Conservation (phyloP, 1,140 invertebrate genomes). For the Panagrolaimus sp. region DNA sequence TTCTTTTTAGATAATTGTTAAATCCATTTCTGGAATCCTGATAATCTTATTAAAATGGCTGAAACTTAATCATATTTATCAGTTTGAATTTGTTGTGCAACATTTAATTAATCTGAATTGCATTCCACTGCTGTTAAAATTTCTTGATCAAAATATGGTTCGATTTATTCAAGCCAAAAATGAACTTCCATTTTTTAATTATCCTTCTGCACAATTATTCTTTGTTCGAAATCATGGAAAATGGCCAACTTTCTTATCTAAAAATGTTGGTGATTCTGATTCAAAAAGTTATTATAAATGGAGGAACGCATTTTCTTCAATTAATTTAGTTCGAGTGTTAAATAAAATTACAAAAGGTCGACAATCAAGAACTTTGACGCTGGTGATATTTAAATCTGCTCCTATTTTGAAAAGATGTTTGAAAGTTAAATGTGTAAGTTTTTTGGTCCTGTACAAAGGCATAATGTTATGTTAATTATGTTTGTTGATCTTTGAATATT, state of each 20-base stretch:
- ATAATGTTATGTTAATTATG: too few relatives aligned
- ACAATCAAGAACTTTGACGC: slow-evolving; percentile 97
- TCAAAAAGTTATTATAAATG: slow-evolving; percentile 71
- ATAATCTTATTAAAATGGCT: slow-evolving; percentile 91
- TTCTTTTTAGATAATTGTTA: slow-evolving; percentile 82
- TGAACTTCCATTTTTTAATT: slow-evolving; percentile 63
- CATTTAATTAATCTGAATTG: slow-evolving; percentile 98
- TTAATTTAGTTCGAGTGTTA: slow-evolving; percentile 89
- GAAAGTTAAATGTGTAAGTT: slow-evolving; percentile 66
- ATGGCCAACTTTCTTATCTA: slow-evolving; percentile 83
- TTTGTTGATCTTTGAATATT: too few relatives aligned
- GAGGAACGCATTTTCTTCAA: slow-evolving; percentile 95
- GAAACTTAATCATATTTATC: slow-evolving; percentile 95
- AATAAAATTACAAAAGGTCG: slow-evolving; percentile 99
- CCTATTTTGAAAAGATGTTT: slow-evolving; percentile 92
- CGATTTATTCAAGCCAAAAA: slow-evolving; percentile 91
- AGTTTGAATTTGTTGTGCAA: slow-evolving; percentile 97
- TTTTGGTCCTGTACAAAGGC: not conserved
- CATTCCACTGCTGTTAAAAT: slow-evolving; percentile 94
- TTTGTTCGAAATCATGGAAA: slow-evolving; percentile 66
- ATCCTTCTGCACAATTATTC: slow-evolving; percentile 23
- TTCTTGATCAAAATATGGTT: slow-evolving; percentile 96
- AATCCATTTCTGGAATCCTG: slow-evolving; percentile 88
- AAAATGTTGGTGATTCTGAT: slow-evolving; percentile 69
- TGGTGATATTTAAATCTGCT: slow-evolving; percentile 98